These are phyloP conservation scores for Vesta saturnalis DNA, from an alignment of 2,888 invertebrate species.

Conservation along the genomic window DNA sequence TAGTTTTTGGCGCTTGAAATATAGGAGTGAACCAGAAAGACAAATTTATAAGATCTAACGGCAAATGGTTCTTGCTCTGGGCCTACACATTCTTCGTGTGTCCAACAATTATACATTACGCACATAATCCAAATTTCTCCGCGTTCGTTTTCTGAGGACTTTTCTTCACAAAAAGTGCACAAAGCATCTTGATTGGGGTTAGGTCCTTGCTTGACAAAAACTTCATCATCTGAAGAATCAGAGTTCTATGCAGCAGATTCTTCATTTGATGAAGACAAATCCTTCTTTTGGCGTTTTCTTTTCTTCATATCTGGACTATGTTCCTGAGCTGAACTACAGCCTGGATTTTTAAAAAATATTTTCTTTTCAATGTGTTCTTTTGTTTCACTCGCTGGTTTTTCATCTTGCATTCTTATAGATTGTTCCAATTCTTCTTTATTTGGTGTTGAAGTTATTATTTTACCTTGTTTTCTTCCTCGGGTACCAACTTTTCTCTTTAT, in stretches of 20 bases:
- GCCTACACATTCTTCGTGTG: conserved; percentile 37
- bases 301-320: background rate
- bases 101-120: conserved; percentile 29
- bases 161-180: too few species aligned
- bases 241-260: background rate
- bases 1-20: background rate
- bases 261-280: background rate
- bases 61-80: conserved; percentile 29
- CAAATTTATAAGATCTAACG: conserved; percentile 26
- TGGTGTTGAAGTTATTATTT: too few species aligned
- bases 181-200: conserved; percentile 26
- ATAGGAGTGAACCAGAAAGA: background rate
- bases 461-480: too few species aligned
- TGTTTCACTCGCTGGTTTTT: background rate
- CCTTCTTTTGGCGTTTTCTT: background rate
- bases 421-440: background rate
- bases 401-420: background rate
- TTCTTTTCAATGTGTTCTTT: background rate
- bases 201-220: too few species aligned
- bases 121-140: too few species aligned
- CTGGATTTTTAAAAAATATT: background rate
- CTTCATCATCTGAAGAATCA: conserved; percentile 13
- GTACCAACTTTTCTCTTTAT: too few species aligned
- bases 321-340: background rate
- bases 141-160: too few species aligned